phyloP scores from a whole-genome alignment of 2,888 invertebrate species.

The Cacoxenus indagator region DNA sequence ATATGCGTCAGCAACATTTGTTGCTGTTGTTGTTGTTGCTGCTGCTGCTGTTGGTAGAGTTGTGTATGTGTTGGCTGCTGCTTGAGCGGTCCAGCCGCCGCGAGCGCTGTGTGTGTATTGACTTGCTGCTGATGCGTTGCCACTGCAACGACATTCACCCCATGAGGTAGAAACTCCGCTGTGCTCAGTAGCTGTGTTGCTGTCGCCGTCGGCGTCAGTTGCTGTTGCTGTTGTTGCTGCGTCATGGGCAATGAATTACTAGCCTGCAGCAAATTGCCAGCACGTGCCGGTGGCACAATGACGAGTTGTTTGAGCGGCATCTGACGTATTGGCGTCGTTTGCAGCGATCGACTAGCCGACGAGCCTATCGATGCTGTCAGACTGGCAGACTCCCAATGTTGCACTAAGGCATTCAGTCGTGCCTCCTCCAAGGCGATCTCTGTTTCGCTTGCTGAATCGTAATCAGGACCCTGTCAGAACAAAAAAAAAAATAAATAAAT shows the following conservation, averaged over 20 bases:
- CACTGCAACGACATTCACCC: constrained; percentile 41
- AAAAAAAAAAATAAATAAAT: background rate
- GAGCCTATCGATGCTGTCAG: constrained; percentile 72
- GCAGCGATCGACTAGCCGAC: constrained; percentile 73
- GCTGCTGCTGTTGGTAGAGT: constrained; percentile 19
- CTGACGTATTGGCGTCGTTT: constrained; percentile 73
- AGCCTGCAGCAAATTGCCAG: constrained; percentile 53
- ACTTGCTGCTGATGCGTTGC: constrained; percentile 49
- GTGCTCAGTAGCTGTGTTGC: constrained; percentile 24
- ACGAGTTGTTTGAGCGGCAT: constrained; percentile 61
- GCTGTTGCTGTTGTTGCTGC: constrained; percentile 39
- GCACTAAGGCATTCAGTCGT: constrained; percentile 77
- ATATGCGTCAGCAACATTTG: constrained; percentile 51
- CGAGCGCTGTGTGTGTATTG: constrained; percentile 29
- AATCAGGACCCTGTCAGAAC: constrained; percentile 81
- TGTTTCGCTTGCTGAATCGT: constrained; percentile 83
- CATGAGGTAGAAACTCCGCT: constrained; percentile 69
- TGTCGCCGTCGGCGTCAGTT: constrained; percentile 24
- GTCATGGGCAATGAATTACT: constrained; percentile 46
- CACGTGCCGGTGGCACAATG: constrained; percentile 33
- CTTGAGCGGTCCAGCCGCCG: constrained; percentile 29
- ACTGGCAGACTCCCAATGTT: constrained; percentile 84
- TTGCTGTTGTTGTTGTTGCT: constrained; percentile 38
- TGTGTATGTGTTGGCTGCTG: constrained; percentile 30
- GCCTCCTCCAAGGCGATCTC: constrained; percentile 80